These are phyloP conservation scores for Dolichopus griseipennis DNA, from an alignment of 2,888 invertebrate genomes.

Conservation along the genomic window DNA sequence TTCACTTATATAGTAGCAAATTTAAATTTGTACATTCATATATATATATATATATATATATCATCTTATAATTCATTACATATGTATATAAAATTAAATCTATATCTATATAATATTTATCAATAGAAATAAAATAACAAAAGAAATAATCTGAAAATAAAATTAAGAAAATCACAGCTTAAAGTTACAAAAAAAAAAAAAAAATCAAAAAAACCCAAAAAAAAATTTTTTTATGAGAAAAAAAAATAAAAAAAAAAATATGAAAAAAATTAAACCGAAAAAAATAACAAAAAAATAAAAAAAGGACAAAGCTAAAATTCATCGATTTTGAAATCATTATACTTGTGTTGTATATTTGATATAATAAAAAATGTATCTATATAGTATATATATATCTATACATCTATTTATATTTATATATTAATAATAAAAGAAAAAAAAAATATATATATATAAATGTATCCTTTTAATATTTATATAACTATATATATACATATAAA, in stretches of 20 bases:
- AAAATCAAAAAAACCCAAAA: too few relatives aligned
- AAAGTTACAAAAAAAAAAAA: not conserved
- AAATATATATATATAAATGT: not conserved
- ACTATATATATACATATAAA: too few relatives aligned
- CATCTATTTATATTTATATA: not conserved
- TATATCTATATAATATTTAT: too few relatives aligned
- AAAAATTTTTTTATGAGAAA: too few relatives aligned
- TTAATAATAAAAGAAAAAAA: not conserved
- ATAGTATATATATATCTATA: not conserved
- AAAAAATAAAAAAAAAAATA: too few relatives aligned
- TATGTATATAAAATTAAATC: too few relatives aligned
- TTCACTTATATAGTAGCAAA: too few relatives aligned
- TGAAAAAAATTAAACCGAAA: too few relatives aligned
- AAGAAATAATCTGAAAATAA: not conserved
- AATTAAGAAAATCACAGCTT: not conserved
- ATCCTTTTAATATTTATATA: slow-evolving; percentile 2
- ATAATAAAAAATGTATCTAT: not conserved
- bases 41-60: too few relatives aligned
- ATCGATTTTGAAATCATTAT: not conserved
- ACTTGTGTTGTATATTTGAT: not conserved
- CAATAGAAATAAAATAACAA: not conserved
- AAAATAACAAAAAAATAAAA: too few relatives aligned
- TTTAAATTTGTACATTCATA: too few relatives aligned
- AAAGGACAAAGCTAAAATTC: not conserved
- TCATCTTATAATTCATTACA: too few relatives aligned